Evolutionary conservation across 2,888 invertebrate genomes (phyloP).

Genomic region (Caenorhabditis sp.): DNA sequence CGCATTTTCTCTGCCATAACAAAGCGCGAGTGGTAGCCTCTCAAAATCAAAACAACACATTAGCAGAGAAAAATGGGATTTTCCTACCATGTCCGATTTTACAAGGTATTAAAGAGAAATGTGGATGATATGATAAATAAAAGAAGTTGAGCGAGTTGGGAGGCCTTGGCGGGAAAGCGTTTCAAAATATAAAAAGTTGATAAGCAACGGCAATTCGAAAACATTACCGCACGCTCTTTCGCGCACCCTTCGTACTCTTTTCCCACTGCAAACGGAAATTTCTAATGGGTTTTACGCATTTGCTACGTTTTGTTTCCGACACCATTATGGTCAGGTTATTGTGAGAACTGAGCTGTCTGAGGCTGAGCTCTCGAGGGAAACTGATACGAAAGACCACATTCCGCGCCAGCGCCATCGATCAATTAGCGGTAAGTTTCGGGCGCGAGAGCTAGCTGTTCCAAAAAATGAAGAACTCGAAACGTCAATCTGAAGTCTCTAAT

Average conservation of each 20-base stretch:
- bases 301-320: too few species aligned
- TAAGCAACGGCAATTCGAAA: neutral
- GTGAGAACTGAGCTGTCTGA: neutral
- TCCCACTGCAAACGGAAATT: too few species aligned
- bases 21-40: neutral
- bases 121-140: too few species aligned
- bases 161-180: neutral
- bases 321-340: too few species aligned
- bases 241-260: too few species aligned
- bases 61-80: neutral
- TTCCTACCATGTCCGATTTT: neutral
- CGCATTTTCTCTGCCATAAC: neutral
- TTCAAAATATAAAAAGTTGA: neutral
- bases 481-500: constrained; percentile 3
- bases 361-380: too few species aligned
- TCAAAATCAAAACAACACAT: neutral
- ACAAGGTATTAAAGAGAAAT: neutral
- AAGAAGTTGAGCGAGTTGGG: neutral
- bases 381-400: neutral
- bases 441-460: neutral
- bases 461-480: constrained; percentile 3
- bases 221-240: neutral
- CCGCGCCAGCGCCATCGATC: neutral
- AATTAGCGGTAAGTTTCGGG: neutral
- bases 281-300: too few species aligned